These are phyloP conservation scores for Hypolimnas misippus DNA, from an alignment of 2,888 invertebrate species.

Conservation along the genomic window DNA sequence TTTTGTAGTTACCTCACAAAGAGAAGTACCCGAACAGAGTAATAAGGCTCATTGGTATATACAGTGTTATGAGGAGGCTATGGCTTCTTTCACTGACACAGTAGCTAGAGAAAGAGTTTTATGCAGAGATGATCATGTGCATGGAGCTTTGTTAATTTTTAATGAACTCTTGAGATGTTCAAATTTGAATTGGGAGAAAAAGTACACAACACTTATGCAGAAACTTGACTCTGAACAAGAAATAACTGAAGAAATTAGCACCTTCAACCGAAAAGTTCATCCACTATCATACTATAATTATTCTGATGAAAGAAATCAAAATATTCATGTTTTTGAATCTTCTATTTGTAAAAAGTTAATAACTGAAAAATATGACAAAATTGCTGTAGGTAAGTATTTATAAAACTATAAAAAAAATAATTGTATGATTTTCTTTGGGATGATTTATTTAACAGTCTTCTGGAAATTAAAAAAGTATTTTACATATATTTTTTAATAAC, in stretches of 20 bases:
- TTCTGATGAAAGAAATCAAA: conserved; percentile 64
- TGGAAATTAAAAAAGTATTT: too few relatives aligned
- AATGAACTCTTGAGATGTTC: conserved; percentile 97
- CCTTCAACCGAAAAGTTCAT: conserved; percentile 78
- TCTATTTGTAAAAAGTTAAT: conserved; percentile 93
- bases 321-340: conserved; percentile 87
- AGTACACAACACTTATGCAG: conserved; percentile 89
- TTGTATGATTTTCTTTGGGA: neutral
- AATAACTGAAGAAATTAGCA: conserved; percentile 77
- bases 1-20: conserved; percentile 95
- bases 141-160: conserved; percentile 95
- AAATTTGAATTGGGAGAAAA: conserved; percentile 93
- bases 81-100: conserved; percentile 88
- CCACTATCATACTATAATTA: conserved; percentile 59
- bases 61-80: conserved; percentile 95
- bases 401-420: neutral
- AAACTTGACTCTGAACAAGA: conserved; percentile 80
- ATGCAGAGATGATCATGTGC: conserved; percentile 94
- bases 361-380: conserved; percentile 91
- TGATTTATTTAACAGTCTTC: too few relatives aligned
- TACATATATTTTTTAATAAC: too few relatives aligned
- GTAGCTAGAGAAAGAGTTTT: conserved; percentile 84
- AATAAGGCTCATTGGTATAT: conserved; percentile 96
- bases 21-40: conserved; percentile 95
- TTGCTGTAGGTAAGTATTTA: conserved; percentile 83